These are phyloP conservation scores for Anisognathus igniventris DNA, from an alignment of 2,797 vertebrate species.

Conservation along the genomic window DNA sequence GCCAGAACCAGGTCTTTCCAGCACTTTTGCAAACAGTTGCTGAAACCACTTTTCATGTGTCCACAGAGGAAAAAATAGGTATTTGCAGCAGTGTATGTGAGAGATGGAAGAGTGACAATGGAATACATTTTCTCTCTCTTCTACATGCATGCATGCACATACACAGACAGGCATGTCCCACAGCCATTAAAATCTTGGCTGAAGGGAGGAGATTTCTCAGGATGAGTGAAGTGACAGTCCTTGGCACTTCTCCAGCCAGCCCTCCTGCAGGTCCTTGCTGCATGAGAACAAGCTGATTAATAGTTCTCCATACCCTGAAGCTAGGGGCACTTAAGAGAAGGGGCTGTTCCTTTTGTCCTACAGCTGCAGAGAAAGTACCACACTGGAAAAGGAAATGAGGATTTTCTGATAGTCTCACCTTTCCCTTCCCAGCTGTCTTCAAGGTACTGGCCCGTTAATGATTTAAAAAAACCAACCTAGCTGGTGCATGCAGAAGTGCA, in stretches of 20 bases:
- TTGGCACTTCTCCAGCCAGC: constrained; percentile 38
- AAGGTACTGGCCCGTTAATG: neutral
- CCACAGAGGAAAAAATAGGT: neutral
- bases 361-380: neutral
- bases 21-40: neutral
- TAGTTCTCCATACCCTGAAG: neutral
- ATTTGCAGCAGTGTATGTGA: neutral
- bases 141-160: neutral
- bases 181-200: neutral
- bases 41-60: neutral
- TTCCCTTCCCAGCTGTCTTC: neutral
- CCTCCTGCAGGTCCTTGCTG: neutral
- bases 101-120: neutral
- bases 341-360: neutral
- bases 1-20: neutral
- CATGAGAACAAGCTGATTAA: constrained; percentile 31
- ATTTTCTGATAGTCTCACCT: neutral
- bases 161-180: neutral
- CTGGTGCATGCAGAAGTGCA: neutral
- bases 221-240: neutral
- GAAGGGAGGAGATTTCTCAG: neutral
- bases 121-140: neutral
- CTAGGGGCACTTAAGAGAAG: neutral
- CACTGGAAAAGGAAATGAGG: neutral
- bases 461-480: neutral